These are phyloP conservation scores for Pelecanus crispus DNA, from an alignment of 2,113 vertebrate species.

Conservation along the genomic window DNA sequence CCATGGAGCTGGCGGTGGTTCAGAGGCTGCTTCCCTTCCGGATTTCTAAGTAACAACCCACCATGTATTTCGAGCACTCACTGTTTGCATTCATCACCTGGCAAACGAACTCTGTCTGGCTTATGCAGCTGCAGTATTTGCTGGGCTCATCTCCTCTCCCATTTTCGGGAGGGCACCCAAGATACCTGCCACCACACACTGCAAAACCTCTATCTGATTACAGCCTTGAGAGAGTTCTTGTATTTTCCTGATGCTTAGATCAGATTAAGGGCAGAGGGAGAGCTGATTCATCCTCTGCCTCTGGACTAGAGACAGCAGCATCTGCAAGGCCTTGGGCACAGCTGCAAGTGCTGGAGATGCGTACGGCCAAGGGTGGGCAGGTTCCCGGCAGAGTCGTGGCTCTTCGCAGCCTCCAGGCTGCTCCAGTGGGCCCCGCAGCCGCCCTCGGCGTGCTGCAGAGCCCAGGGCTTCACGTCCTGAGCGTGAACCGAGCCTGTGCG, in stretches of 20 bases:
- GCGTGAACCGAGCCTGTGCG: accelerated
- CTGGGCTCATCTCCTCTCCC: neutral
- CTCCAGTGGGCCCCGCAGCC: neutral
- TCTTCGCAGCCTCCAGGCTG: neutral
- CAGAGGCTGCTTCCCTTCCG: neutral
- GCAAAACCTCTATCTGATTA: neutral
- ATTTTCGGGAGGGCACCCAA: neutral
- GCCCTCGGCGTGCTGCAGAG: accelerated
- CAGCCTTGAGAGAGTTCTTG: neutral
- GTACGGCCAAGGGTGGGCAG: neutral
- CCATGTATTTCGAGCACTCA: accelerated
- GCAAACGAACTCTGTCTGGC: neutral
- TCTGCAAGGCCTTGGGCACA: neutral
- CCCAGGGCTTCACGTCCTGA: accelerated
- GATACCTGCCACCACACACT: neutral
- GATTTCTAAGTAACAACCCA: neutral
- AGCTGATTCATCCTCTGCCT: neutral
- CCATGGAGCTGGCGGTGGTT: neutral
- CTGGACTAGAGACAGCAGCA: neutral
- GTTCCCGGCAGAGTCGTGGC: neutral
- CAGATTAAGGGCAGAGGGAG: neutral
- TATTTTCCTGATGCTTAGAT: neutral
- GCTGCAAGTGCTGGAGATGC: neutral
- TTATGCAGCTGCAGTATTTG: neutral
- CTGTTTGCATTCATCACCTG: accelerated